phyloP scores from a whole-genome alignment of 2,888 invertebrate species.

The Spialia ferax region DNA sequence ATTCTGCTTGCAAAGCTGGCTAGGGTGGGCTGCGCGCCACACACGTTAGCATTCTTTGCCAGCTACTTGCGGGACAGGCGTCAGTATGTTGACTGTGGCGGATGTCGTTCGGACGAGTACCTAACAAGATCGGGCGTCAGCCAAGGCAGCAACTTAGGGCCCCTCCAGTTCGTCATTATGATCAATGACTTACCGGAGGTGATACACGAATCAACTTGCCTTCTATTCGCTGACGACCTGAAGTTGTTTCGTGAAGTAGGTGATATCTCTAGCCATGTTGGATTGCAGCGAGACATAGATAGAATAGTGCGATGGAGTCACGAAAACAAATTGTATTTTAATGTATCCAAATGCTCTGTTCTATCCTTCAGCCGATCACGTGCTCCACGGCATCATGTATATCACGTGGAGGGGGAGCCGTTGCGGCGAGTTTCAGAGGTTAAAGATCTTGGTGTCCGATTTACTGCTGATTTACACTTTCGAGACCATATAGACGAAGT shows the following conservation, averaged over 20 bases:
- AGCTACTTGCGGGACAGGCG: conserved; percentile 16
- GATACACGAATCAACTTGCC: conserved; percentile 9
- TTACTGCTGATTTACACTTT: too few relatives aligned
- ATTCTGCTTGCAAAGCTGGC: conserved; percentile 5
- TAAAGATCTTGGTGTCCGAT: too few relatives aligned
- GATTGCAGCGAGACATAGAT: not conserved
- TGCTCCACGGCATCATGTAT: not conserved
- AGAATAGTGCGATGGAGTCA: not conserved
- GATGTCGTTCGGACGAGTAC: conserved; percentile 11
- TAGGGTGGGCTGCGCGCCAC: too few relatives aligned
- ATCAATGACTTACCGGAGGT: conserved; percentile 20
- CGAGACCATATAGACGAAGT: too few relatives aligned
- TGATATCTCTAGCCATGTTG: not conserved
- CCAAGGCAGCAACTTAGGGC: too few relatives aligned
- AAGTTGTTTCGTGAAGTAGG: conserved; percentile 11
- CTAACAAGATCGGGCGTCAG: conserved; percentile 14
- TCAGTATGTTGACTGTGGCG: conserved; percentile 21
- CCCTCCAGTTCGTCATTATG: conserved; percentile 1
- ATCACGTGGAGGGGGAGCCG: conserved; percentile 1
- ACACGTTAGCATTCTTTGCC: too few relatives aligned
- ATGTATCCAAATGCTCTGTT: not conserved
- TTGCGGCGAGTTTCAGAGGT: conserved; percentile 1
- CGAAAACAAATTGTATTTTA: conserved; percentile 5
- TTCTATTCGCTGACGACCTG: too few relatives aligned
- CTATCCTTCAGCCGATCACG: conserved; percentile 8